Conservation (phyloP, 2,113 vertebrate genomes). For the Rhodinocichla rosea region DNA sequence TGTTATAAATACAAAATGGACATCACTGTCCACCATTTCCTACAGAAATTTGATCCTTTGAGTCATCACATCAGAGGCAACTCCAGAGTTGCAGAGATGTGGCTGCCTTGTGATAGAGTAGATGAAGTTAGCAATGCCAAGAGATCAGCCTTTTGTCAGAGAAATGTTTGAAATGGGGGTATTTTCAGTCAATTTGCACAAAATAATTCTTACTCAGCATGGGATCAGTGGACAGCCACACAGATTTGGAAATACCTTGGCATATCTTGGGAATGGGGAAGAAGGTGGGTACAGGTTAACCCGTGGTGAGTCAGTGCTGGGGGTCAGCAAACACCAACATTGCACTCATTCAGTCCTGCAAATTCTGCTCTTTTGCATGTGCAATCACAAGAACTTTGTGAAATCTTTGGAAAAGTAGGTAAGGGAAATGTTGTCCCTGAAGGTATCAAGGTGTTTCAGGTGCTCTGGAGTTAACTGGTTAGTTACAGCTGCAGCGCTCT, state of each 20-base stretch:
- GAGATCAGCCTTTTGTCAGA: neutral
- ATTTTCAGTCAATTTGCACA: neutral
- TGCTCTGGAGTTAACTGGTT: neutral
- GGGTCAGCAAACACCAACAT: neutral
- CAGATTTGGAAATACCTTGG: neutral
- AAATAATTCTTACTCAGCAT: neutral
- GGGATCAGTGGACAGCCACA: neutral
- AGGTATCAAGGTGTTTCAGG: neutral
- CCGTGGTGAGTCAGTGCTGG: neutral
- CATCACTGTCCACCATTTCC: neutral
- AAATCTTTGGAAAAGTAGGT: neutral
- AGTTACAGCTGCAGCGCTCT: neutral
- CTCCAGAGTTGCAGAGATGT: neutral
- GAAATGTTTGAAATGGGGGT: neutral
- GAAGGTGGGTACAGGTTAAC: neutral
- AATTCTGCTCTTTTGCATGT: neutral
- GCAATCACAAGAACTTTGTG: neutral
- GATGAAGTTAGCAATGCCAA: neutral
- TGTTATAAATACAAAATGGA: neutral
- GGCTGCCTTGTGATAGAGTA: neutral
- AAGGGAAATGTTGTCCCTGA: neutral
- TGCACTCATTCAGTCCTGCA: neutral
- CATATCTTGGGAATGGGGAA: neutral
- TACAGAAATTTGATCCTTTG: neutral
- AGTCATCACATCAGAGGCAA: neutral